phyloP scores from a whole-genome alignment of 2,113 vertebrate species.

The Xiphias gladius region DNA sequence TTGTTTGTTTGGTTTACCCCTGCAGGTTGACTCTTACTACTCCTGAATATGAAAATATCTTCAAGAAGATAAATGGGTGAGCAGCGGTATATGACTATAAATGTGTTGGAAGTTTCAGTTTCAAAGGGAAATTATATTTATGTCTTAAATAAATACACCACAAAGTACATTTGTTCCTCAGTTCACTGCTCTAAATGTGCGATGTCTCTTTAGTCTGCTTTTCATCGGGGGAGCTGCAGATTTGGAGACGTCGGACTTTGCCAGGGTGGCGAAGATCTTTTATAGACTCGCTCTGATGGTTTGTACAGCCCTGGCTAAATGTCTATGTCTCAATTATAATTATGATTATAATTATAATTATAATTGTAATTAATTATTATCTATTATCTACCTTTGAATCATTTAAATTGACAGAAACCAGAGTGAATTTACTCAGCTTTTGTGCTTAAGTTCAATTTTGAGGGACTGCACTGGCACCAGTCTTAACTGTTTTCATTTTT shows the following conservation, averaged over 20 bases:
- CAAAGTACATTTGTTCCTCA: background rate
- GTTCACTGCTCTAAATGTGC: background rate
- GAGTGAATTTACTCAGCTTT: background rate
- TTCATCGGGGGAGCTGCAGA: constrained; percentile 83
- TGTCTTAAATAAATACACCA: background rate
- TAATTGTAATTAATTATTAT: too few relatives aligned
- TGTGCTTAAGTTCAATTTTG: too few relatives aligned
- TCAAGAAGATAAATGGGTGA: constrained; percentile 86
- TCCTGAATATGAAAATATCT: constrained; percentile 84
- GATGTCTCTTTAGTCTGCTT: constrained; percentile 73
- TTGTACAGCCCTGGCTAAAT: constrained; percentile 23
- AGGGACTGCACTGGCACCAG: background rate
- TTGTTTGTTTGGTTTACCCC: background rate
- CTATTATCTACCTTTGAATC: background rate
- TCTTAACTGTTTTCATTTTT: background rate
- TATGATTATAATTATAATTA: background rate
- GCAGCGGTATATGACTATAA: background rate
- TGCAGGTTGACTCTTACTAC: constrained; percentile 80
- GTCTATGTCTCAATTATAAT: background rate
- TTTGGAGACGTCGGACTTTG: constrained; percentile 83
- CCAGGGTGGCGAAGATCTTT: constrained; percentile 82
- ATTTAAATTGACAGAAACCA: background rate
- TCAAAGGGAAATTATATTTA: background rate
- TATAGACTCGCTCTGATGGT: constrained; percentile 84
- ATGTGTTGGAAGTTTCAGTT: background rate